These are phyloP conservation scores for Belonocnema kinseyi DNA, from an alignment of 1,140 invertebrate species.

Conservation along the genomic window DNA sequence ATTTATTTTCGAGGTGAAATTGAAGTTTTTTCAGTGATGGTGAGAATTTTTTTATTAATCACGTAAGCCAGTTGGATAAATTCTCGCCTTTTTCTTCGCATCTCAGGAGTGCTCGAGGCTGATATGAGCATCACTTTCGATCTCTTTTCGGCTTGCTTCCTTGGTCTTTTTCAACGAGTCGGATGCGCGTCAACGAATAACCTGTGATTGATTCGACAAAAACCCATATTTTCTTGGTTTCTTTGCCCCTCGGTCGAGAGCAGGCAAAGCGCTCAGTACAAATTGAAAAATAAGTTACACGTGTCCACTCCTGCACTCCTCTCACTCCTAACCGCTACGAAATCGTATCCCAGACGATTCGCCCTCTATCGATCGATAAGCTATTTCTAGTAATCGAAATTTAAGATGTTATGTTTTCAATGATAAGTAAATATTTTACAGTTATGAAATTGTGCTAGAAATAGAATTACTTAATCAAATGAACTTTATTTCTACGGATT, in stretches of 20 bases:
- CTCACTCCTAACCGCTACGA: not conserved
- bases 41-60: conserved; percentile 16
- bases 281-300: conserved; percentile 71
- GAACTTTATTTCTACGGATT: no score
- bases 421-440: not conserved
- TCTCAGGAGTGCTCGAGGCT: conserved; percentile 57
- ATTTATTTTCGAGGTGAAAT: conserved; percentile 12
- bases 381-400: not conserved
- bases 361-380: no score
- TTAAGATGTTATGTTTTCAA: not conserved
- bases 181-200: conserved; percentile 64
- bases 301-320: conserved; percentile 48
- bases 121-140: conserved; percentile 55
- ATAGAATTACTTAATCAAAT: no score
- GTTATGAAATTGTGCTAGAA: no score
- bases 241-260: conserved; percentile 41
- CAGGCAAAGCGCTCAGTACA: conserved; percentile 47
- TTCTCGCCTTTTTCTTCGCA: conserved; percentile 54
- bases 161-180: conserved; percentile 47
- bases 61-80: conserved; percentile 48
- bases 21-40: not conserved
- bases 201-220: conserved; percentile 71
- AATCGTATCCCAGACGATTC: conserved; percentile 20
- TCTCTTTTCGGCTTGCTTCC: conserved; percentile 50
- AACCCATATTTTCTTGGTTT: conserved; percentile 51